Base-by-base conservation (phyloP, 1,140 invertebrate species). In the Pseudomyrmex concolor region DNA sequence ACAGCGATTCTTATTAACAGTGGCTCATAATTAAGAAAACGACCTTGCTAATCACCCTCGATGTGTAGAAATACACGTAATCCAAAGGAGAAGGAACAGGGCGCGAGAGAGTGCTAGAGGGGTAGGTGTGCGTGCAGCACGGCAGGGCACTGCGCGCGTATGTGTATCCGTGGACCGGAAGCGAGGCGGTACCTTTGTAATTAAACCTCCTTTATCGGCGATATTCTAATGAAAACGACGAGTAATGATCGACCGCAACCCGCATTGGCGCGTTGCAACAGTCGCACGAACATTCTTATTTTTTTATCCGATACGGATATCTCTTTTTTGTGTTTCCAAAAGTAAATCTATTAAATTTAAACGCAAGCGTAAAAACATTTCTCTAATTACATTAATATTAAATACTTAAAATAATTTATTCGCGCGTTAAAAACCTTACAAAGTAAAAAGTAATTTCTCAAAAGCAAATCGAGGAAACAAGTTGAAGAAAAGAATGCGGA, bases 221-320 rank as follows among this genome's bases (percentile, higher is more conserved):
- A 92, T 93, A 93, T 92, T 92, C 90, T 92, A 93, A 93, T 92
- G 91, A 92, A 92, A 93, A 91, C 73, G 85, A 68, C 87, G 87
- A 90, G 86, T 92, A 92, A 93, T 92, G 86, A 92, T 92, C 85
- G 87, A 90, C 84, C 85, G 63, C 76, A 73, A 70, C 81, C 86
- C 84, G 59, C 51, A 45, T 51, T 5, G 43, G 15, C 51, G 34
- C 15, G 19, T 34, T 34, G 25, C 72, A 83, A 67, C 71, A 68
- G 55, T 71, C 72, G 59, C 73, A 59, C 66, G 43, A 67, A 77
- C 54, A 51, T 34, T 25, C 62, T 77, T 51, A 43, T 54, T 25
- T 64, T 15, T 3, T 48, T 17, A 48, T 55, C 22, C 19, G n/a
- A n/a, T 43, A 45, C 12, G 57, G 50, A 70, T 19, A 48, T 59